Conservation (phyloP, 1,140 invertebrate species). For the Dicyema japonicum region DNA sequence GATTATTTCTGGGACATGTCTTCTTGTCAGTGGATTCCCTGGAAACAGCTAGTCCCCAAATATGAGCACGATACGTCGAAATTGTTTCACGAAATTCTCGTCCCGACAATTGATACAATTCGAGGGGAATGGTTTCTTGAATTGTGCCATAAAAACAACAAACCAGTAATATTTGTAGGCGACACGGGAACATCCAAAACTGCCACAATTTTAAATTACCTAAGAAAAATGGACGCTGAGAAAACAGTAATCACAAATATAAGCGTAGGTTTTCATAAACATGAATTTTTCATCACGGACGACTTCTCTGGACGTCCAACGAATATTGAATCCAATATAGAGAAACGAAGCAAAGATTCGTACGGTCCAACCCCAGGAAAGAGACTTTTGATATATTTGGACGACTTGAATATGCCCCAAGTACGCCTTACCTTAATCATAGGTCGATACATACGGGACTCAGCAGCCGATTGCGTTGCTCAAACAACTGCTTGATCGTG, state of each 20-base stretch:
- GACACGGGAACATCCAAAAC: slow-evolving; percentile 63
- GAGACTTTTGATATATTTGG: slow-evolving; percentile 49
- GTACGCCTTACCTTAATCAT: slow-evolving; percentile 18
- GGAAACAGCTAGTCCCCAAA: slow-evolving; percentile 36
- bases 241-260: slow-evolving; percentile 2
- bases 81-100: slow-evolving; percentile 44
- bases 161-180: slow-evolving; percentile 44
- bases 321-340: slow-evolving; percentile 47
- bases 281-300: slow-evolving; percentile 63
- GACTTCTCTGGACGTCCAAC: slow-evolving; percentile 49
- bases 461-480: slow-evolving; percentile 60
- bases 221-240: slow-evolving; percentile 30
- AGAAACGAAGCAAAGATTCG: slow-evolving; percentile 51
- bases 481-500: slow-evolving; percentile 45
- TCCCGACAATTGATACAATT: slow-evolving; percentile 51
- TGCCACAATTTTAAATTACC: slow-evolving; percentile 43
- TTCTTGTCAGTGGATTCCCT: slow-evolving; percentile 37
- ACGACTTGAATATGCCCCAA: slow-evolving; percentile 69
- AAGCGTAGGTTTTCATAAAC: slow-evolving; percentile 25
- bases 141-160: slow-evolving; percentile 37
- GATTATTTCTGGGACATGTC: slow-evolving; percentile 41
- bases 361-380: slow-evolving; percentile 53
- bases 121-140: slow-evolving; percentile 38
- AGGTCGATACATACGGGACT: slow-evolving; percentile 44
- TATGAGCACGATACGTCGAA: slow-evolving; percentile 35